Base-by-base conservation (phyloP, 2,888 invertebrate species). In the Heliconius cydno region DNA sequence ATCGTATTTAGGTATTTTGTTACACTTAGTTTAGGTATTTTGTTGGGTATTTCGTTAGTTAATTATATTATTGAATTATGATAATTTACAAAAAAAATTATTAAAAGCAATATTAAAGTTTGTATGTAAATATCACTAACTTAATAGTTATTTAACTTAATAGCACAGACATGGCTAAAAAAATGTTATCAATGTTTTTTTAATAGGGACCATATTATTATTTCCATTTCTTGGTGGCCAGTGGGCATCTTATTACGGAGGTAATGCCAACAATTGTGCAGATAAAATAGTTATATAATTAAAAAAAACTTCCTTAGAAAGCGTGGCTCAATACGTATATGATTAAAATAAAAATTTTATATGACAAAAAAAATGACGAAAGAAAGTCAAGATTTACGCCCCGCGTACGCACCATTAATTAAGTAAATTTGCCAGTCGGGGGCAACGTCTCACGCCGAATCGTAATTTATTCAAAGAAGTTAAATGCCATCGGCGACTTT, bases 351-450 rank as follows among this genome's bases (percentile, higher is more conserved):
- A 38, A 12, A 63, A 30, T n/a, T n/a, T 30, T 38, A 65, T 41
- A 34, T 41, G 63, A 75, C n/a, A 74, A 74, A 75, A 65, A 75
- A 75, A 22, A 46, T 30, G 41, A 46, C 13, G 75, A 75, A 76
- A 76, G 66, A 67, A 76, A 76, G 66, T 68, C 71, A 77, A 71
- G 41, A 71, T 79, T 76, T 52, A 34, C 6, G 46, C 57, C 22
- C 57, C 60, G 73, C 60, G 73, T 38, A 75, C 79, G 60, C 72
- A 72, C 72, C 75, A 76, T 72, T 52, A 80, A 80, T 80, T 80
- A 80, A 80, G 68, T 77, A 63, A 79, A 77, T 80, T 80, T 52
- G 77, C 74, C 46, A 78, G 74, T 74, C 67, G 80, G 74, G 80
- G 60, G 70, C 77, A 77, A 78, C 71, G 80, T 68, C 79, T 80